These are phyloP conservation scores for Cryptotermes secundus DNA, from an alignment of 1,140 invertebrate species.

Conservation along the genomic window DNA sequence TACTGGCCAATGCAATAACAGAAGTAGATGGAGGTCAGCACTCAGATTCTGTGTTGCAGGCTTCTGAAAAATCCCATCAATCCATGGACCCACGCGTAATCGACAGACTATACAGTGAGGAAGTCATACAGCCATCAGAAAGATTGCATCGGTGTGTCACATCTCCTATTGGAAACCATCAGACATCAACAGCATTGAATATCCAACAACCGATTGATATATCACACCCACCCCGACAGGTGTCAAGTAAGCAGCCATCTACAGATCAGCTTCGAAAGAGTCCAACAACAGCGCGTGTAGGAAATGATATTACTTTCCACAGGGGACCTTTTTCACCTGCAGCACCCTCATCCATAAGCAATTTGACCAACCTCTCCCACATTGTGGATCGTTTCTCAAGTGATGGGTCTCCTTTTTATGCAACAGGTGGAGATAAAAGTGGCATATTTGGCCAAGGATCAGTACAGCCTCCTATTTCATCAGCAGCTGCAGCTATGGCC, in stretches of 20 bases:
- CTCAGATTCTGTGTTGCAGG: neutral
- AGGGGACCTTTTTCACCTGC: slow-evolving; percentile 31
- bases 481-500: slow-evolving; percentile 41
- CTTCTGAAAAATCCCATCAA: neutral
- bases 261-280: neutral
- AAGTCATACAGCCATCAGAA: neutral
- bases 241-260: neutral
- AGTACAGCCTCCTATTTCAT: slow-evolving; percentile 20
- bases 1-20: neutral
- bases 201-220: neutral
- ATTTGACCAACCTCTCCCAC: slow-evolving; percentile 58
- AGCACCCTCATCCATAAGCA: slow-evolving; percentile 37
- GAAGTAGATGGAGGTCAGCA: neutral
- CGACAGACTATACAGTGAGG: neutral
- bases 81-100: neutral
- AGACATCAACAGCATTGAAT: neutral
- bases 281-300: neutral
- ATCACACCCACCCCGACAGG: neutral
- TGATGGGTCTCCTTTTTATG: slow-evolving; percentile 53
- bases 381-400: slow-evolving; percentile 58
- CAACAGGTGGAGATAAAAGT: slow-evolving; percentile 49
- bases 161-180: neutral
- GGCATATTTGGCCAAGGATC: slow-evolving; percentile 44
- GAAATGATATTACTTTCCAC: slow-evolving; percentile 24
- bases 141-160: neutral